phyloP scores from a whole-genome alignment of 2,113 vertebrate genomes.

The Protobothrops flavoviridis region DNA sequence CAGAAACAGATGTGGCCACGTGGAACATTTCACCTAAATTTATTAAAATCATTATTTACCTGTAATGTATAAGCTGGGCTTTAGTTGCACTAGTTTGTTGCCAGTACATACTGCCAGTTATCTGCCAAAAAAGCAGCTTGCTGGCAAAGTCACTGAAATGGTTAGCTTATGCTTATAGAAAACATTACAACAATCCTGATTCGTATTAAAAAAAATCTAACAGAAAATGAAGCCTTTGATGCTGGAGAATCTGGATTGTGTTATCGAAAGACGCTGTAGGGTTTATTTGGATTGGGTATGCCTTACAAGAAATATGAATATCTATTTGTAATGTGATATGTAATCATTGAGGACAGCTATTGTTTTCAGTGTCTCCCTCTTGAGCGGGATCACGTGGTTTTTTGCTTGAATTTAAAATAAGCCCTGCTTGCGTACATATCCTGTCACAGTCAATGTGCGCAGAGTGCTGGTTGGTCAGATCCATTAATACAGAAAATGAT shows the following conservation, averaged over 20 bases:
- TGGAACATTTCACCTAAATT: slow-evolving; percentile 69
- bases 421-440: slow-evolving; percentile 7
- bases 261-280: slow-evolving; percentile 56
- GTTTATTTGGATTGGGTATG: slow-evolving; percentile 56
- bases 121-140: slow-evolving; percentile 61
- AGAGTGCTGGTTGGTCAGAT: slow-evolving; percentile 41
- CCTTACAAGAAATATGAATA: slow-evolving; percentile 57
- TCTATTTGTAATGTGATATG: slow-evolving; percentile 56
- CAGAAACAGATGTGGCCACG: slow-evolving; percentile 67
- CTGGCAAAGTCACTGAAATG: slow-evolving; percentile 59
- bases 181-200: slow-evolving; percentile 57
- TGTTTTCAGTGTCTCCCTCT: slow-evolving; percentile 56
- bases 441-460: slow-evolving; percentile 39
- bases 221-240: slow-evolving; percentile 65
- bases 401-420: slow-evolving; percentile 48
- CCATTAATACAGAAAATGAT: slow-evolving; percentile 62
- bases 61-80: slow-evolving; percentile 67
- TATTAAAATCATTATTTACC: slow-evolving; percentile 73
- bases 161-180: slow-evolving; percentile 54
- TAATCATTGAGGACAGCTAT: slow-evolving; percentile 63
- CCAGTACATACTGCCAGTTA: slow-evolving; percentile 64
- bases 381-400: slow-evolving; percentile 50
- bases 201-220: slow-evolving; percentile 53
- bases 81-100: slow-evolving; percentile 53
- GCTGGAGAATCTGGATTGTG: slow-evolving; percentile 62